Conservation (phyloP, 2,888 invertebrate species). For the Schrankia costaestrigalis region DNA sequence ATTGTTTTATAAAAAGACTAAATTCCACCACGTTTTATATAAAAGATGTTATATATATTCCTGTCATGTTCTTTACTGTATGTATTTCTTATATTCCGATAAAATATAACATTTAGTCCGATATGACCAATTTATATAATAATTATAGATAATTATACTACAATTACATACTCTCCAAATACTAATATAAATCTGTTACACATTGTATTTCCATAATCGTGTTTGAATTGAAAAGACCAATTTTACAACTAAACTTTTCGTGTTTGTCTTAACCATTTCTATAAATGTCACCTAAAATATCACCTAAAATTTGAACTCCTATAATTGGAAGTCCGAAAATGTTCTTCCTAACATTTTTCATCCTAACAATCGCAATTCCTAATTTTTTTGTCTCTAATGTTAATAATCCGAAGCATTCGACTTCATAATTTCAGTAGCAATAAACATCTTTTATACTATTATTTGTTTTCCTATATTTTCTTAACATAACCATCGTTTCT, state of each 20-base stretch:
- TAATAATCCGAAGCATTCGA: no score
- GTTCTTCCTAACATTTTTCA: no score
- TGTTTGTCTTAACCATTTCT: constrained; percentile 1
- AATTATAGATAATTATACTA: constrained; percentile 9
- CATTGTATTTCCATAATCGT: constrained; percentile 19
- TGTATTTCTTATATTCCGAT: background rate
- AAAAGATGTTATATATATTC: background rate
- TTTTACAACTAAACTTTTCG: constrained; percentile 19
- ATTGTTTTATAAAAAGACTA: constrained; percentile 1
- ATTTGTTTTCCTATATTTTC: no score
- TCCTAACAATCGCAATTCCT: no score
- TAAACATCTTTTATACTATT: no score
- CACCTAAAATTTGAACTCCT: no score
- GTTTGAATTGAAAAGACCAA: constrained; percentile 32
- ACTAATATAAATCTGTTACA: constrained; percentile 22
- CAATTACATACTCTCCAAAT: constrained; percentile 9
- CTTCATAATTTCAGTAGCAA: no score
- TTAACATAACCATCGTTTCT: no score
- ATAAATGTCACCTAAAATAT: background rate
- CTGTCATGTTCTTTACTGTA: background rate
- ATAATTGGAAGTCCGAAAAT: no score
- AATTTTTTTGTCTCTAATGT: no score
- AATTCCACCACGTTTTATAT: constrained; percentile 4
- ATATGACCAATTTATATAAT: constrained; percentile 25
- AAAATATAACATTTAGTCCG: constrained; percentile 5